Evolutionary conservation across 1,140 invertebrate species (phyloP).

Genomic region (Bombus difficillimus): DNA sequence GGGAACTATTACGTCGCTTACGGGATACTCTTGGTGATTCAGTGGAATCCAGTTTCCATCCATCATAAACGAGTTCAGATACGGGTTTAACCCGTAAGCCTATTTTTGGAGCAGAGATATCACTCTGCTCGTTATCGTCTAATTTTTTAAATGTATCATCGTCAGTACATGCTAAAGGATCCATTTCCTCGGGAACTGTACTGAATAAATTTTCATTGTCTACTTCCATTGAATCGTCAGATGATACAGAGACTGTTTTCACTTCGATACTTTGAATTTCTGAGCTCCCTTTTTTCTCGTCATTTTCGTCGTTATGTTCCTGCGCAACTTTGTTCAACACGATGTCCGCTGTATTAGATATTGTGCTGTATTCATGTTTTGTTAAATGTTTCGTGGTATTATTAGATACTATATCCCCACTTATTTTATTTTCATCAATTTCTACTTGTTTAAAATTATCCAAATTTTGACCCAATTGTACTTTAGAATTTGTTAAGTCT

Average conservation of each 20-base stretch:
- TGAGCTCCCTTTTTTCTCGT: constrained; percentile 39
- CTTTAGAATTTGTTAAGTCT: constrained; percentile 15
- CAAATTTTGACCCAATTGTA: constrained; percentile 24
- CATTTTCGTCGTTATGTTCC: not conserved
- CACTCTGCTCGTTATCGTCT: constrained; percentile 7
- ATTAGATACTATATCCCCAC: not conserved
- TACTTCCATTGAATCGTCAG: constrained; percentile 75
- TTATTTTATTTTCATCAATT: constrained; percentile 15
- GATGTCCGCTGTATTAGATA: not conserved
- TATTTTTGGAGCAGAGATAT: constrained; percentile 58
- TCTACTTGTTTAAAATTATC: constrained; percentile 19
- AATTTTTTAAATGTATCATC: constrained; percentile 60
- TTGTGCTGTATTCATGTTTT: constrained; percentile 25
- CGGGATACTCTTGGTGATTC: constrained; percentile 68
- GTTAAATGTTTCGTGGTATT: not conserved
- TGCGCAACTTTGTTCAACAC: constrained; percentile 1
- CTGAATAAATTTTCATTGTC: constrained; percentile 75
- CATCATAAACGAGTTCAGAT: constrained; percentile 73
- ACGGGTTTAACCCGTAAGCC: constrained; percentile 77
- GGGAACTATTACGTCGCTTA: constrained; percentile 75
- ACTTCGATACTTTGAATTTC: constrained; percentile 64
- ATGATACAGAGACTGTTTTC: constrained; percentile 46
- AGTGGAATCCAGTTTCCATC: constrained; percentile 75
- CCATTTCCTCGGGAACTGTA: constrained; percentile 66
- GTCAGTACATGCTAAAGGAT: constrained; percentile 72